Percentiles rank a stretch among this genome's conserved stretches.
phyloP scores from a whole-genome alignment of 2,113 vertebrate species.

The Otis tarda region DNA sequence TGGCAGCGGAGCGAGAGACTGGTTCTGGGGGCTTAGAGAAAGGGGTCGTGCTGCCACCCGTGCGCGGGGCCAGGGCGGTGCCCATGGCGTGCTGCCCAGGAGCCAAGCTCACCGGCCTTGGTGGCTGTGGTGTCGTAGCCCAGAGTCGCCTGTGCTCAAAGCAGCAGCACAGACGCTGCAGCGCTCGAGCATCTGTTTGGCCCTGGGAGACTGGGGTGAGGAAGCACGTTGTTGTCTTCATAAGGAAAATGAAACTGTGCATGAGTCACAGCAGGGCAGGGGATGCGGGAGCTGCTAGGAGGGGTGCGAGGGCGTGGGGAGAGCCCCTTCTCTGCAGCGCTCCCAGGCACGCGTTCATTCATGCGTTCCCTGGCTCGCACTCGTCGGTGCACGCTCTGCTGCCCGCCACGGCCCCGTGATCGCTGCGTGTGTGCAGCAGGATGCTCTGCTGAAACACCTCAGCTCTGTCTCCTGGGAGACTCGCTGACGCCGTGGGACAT shows the following conservation, averaged over 20 bases:
- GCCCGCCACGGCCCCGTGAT: not conserved
- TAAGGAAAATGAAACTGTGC: not conserved
- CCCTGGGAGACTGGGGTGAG: not conserved
- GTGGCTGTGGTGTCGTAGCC: rapidly evolving
- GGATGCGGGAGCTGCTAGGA: not conserved
- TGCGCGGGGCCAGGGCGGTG: not conserved
- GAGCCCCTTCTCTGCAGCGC: not conserved
- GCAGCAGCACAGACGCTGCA: not conserved
- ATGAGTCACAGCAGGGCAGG: not conserved
- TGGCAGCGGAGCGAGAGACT: rapidly evolving
- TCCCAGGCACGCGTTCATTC: not conserved
- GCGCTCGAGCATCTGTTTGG: not conserved
- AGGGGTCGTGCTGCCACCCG: rapidly evolving
- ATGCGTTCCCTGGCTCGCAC: not conserved
- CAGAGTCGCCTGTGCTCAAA: not conserved
- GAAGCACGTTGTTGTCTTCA: not conserved
- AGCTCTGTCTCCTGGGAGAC: not conserved
- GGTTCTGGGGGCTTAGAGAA: not conserved
- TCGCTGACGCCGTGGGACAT: rapidly evolving
- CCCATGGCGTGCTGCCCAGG: rapidly evolving
- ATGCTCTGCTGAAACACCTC: not conserved
- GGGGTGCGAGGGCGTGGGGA: not conserved
- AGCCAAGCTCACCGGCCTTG: rapidly evolving
- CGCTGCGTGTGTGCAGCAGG: not conserved
- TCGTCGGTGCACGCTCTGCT: not conserved